Percentiles rank a stretch among this genome's conserved stretches.
Conservation (phyloP, 2,797 vertebrate genomes). For the Malurus leucopterus region DNA sequence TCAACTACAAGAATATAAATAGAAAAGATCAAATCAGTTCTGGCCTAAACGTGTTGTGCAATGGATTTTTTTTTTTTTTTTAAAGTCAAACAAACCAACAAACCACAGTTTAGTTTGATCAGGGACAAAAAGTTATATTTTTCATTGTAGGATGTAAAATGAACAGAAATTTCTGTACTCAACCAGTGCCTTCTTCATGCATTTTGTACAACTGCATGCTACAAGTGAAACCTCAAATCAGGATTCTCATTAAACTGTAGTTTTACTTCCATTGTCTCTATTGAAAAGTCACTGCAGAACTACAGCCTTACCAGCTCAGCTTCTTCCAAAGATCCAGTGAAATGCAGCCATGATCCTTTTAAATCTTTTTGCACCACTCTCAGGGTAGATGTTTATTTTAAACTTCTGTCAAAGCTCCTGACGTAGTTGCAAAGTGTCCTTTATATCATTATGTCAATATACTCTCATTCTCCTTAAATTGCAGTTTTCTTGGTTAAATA, state of each 20-base stretch:
- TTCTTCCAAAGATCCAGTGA: neutral
- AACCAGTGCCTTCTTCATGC: neutral
- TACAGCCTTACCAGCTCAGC: neutral
- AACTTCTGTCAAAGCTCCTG: neutral
- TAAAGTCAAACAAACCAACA: neutral
- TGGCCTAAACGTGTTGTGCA: neutral
- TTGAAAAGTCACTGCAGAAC: neutral
- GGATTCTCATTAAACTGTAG: neutral
- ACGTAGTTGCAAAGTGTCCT: neutral
- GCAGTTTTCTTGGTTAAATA: neutral
- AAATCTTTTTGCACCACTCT: neutral
- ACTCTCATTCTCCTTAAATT: neutral
- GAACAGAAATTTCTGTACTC: neutral
- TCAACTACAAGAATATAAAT: conserved; percentile 27
- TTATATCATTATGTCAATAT: neutral
- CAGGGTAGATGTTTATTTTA: neutral
- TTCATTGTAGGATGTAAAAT: neutral
- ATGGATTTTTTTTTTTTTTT: neutral
- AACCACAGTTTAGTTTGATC: neutral
- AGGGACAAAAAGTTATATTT: neutral
- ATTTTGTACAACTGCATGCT: neutral
- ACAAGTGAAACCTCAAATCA: neutral
- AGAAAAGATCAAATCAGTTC: conserved; percentile 19
- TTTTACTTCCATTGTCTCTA: neutral
- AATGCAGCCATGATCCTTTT: neutral